A percentile compares a stretch with the other conserved stretches of the same genome.
Conservation (phyloP, 1,140 invertebrate species). For the Diabrotica virgifera region DNA sequence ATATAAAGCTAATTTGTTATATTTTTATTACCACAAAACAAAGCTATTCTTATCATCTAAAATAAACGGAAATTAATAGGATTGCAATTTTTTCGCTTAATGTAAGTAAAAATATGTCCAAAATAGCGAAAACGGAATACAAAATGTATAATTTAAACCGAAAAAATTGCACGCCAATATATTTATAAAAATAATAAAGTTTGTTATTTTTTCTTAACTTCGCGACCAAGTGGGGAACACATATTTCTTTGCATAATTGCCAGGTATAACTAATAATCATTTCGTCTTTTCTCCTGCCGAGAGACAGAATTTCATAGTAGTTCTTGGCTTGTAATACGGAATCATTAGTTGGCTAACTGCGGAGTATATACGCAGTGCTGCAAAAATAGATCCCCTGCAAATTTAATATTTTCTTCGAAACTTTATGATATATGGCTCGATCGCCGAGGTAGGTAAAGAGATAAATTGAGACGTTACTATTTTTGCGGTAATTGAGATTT, state of each 20-base stretch:
- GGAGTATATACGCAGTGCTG: not conserved
- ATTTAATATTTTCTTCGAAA: constrained; percentile 17
- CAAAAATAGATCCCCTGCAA: constrained; percentile 14
- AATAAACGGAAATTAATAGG: too few species aligned
- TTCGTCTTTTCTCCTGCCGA: constrained; percentile 15
- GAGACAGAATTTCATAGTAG: not conserved
- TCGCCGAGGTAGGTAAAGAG: constrained; percentile 15
- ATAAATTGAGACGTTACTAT: constrained; percentile 15
- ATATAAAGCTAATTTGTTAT: too few species aligned
- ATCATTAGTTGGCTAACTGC: constrained; percentile 1
- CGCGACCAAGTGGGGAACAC: not conserved
- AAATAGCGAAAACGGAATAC: too few species aligned
- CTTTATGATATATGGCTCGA: constrained; percentile 16
- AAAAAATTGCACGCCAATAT: too few species aligned
- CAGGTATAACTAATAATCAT: constrained; percentile 18
- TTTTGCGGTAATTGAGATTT: constrained; percentile 16
- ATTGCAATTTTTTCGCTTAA: too few species aligned
- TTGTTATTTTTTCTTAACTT: too few species aligned
- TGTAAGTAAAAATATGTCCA: too few species aligned
- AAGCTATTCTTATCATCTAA: too few species aligned
- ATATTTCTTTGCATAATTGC: constrained; percentile 10
- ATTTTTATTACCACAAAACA: too few species aligned
- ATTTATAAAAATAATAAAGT: too few species aligned
- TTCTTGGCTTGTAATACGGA: not conserved
- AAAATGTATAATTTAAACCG: too few species aligned